Evolutionary conservation across 2,888 invertebrate genomes (phyloP).

Genomic region (Ypsolopha scabrella): DNA sequence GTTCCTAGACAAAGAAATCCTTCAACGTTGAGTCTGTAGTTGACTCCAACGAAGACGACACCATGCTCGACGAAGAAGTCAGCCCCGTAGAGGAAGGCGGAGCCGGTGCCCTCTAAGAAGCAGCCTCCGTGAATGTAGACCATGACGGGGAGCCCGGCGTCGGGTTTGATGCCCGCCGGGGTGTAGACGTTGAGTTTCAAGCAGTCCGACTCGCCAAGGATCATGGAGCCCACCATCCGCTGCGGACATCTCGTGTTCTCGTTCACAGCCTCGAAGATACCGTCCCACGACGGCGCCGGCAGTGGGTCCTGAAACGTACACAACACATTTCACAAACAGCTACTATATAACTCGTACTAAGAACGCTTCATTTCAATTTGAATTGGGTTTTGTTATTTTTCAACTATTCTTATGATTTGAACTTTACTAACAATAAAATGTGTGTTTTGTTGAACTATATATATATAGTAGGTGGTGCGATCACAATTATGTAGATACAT

Average conservation of each 20-base stretch:
- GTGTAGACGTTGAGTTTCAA: constrained; percentile 49
- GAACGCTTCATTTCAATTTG: too few species aligned
- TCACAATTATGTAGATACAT: too few species aligned
- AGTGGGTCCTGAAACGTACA: constrained; percentile 46
- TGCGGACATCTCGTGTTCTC: constrained; percentile 55
- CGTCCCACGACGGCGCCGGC: constrained; percentile 48
- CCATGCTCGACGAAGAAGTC: constrained; percentile 70
- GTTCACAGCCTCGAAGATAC: constrained; percentile 45
- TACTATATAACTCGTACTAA: too few species aligned
- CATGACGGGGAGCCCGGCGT: constrained; percentile 64
- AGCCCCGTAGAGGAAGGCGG: constrained; percentile 70
- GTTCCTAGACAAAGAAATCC: constrained; percentile 75
- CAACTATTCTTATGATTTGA: too few species aligned
- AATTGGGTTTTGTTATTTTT: too few species aligned
- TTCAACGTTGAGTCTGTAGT: constrained; percentile 70
- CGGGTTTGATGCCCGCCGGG: constrained; percentile 24
- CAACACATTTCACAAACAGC: neutral
- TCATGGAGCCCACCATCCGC: constrained; percentile 27
- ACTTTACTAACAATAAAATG: too few species aligned
- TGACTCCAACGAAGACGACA: constrained; percentile 70
- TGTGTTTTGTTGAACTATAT: too few species aligned
- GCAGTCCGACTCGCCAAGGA: constrained; percentile 45
- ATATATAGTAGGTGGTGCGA: too few species aligned
- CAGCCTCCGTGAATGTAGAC: constrained; percentile 75
- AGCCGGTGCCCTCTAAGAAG: constrained; percentile 70